Evolutionary conservation across 2,797 vertebrate species (phyloP).

Genomic region (Parauchenoglanis punctatus): DNA sequence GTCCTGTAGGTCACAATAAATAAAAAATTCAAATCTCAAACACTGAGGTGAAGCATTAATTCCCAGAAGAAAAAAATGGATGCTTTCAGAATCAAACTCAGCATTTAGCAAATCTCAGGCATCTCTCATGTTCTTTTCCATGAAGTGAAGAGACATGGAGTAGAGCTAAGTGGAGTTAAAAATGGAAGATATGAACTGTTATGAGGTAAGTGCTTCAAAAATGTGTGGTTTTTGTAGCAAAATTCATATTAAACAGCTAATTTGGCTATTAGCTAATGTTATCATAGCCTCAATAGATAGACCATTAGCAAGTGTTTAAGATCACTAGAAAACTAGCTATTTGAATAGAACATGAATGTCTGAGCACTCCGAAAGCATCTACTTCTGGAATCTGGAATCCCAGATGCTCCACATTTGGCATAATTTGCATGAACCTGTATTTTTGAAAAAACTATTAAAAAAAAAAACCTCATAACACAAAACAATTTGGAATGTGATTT

Average conservation of each 20-base stretch:
- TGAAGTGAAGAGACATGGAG: neutral
- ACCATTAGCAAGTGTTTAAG: neutral
- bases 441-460: neutral
- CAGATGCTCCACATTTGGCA: neutral
- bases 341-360: neutral
- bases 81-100: neutral
- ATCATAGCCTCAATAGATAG: neutral
- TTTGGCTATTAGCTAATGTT: neutral
- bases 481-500: neutral
- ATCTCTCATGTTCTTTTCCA: neutral
- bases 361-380: neutral
- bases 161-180: neutral
- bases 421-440: neutral
- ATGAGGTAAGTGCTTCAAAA: neutral
- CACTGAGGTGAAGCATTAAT: neutral
- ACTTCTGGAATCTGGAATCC: neutral
- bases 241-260: neutral
- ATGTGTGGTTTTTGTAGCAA: neutral
- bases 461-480: neutral
- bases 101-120: neutral
- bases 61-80: neutral
- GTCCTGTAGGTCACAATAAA: too few relatives aligned
- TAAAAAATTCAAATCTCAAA: neutral
- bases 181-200: neutral
- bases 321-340: neutral